phyloP scores from a whole-genome alignment of 2,113 vertebrate species.

The Fulmarus glacialis region DNA sequence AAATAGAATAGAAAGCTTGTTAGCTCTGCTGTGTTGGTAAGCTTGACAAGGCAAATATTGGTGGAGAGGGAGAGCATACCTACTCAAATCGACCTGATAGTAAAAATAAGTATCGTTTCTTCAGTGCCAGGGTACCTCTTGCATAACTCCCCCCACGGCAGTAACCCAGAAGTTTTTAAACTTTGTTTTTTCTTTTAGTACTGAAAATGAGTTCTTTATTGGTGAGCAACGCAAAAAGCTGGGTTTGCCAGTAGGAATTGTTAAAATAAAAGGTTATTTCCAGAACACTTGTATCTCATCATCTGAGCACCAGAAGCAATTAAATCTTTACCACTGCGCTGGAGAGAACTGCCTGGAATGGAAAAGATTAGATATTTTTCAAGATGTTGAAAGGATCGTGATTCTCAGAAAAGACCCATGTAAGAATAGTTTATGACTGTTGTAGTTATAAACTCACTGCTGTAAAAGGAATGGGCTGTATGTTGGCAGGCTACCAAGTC shows the following conservation, averaged over 20 bases:
- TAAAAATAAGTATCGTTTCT: neutral
- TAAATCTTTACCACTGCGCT: neutral
- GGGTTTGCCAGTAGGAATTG: neutral
- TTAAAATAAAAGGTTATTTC: constrained; percentile 52
- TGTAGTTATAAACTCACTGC: constrained; percentile 31
- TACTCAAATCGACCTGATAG: neutral
- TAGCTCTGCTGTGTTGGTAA: neutral
- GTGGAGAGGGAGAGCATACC: neutral
- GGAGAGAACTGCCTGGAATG: neutral
- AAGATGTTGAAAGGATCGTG: constrained; percentile 12
- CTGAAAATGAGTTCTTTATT: neutral
- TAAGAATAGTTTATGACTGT: constrained; percentile 14
- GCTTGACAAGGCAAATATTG: neutral
- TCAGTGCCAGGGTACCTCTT: neutral
- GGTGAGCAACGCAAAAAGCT: neutral
- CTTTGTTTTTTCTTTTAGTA: neutral
- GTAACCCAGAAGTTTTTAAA: neutral
- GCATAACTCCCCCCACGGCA: neutral
- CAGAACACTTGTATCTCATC: constrained; percentile 38
- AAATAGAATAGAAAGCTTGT: neutral
- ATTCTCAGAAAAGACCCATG: constrained; percentile 32
- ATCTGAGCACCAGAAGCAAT: constrained; percentile 37
- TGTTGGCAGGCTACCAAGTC: constrained; percentile 1
- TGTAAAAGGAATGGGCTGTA: constrained; percentile 22
- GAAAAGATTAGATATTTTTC: constrained; percentile 34